Evolutionary conservation across 2,113 vertebrate species (phyloP).

Genomic region (Apaloderma vittatum): DNA sequence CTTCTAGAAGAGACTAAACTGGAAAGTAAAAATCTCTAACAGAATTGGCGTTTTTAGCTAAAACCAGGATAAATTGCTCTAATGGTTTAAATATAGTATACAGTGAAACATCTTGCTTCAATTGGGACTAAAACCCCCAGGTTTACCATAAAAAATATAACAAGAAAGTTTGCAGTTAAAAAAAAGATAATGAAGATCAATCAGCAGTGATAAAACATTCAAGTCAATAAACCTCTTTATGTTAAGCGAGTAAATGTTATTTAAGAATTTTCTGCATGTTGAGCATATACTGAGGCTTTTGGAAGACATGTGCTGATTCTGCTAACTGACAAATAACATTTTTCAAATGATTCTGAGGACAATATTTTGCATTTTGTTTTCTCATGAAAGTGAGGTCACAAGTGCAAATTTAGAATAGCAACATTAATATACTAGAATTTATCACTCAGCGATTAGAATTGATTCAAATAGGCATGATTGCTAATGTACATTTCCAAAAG

Average conservation of each 20-base stretch:
- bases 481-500: neutral
- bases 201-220: neutral
- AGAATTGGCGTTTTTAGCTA: too few relatives aligned
- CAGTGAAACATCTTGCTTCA: neutral
- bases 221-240: neutral
- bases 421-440: neutral
- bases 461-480: neutral
- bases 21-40: too few relatives aligned
- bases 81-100: neutral
- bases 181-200: neutral
- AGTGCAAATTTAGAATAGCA: neutral
- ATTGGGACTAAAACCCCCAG: fast-evolving
- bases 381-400: neutral
- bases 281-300: neutral
- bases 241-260: neutral
- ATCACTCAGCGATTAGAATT: slow-evolving; percentile 1
- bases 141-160: neutral
- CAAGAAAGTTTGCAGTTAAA: neutral
- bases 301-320: neutral
- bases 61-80: too few relatives aligned
- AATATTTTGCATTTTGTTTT: neutral
- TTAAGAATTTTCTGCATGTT: neutral
- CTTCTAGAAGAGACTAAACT: too few relatives aligned
- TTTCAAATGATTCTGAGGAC: neutral
- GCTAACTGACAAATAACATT: neutral